Base-by-base conservation (phyloP, 1,140 invertebrate genomes). In the Halesus radiatus region DNA sequence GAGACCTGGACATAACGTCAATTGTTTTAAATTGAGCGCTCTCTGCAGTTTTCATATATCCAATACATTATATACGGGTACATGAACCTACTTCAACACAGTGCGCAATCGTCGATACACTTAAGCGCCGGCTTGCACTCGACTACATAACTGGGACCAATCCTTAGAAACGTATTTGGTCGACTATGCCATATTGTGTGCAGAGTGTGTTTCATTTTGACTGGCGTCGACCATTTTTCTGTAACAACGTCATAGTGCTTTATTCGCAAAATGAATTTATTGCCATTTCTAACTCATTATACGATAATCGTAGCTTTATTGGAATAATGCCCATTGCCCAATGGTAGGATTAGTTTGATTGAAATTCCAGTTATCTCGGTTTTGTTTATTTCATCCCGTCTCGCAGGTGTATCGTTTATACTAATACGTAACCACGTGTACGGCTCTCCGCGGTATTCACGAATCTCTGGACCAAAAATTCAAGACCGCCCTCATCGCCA, bases 21-120 rank as follows among this genome's bases (percentile, higher is more conserved):
- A 80, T 80, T 80, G 79, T 80, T 80, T 80, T 80, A 80, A 76
- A 64, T 75, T 66, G 73, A 8, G 16, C 74, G 53, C 64, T 18
- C 18, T 72, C 20, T 29, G 68, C 70, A 73, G 72, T 79, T 79
- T 56, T 37, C 52, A 78, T 52, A 78, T 53, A 32, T 45, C 37
- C 37, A 13, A 45, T 13, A 45, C 0, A 45, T 45, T 37, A 8
- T 37, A 37, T 29, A 29, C 26, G 32, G 7, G 32, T 37, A 45
- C 3, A 45, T 13, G 37, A 45, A 45, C 37, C 37, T 45, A 10
- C 37, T 45, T 45, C 52, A 54, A n/a, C 10, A 20, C 37, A 10
- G 72, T 53, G 72, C 29, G 32, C 22, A 58, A 26, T 54, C 26
- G 58, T 56, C 72, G 72, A 26, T 32, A 26, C 52, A 56, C 32